Percentiles rank a stretch among this genome's conserved stretches.
phyloP scores from a whole-genome alignment of 2,113 vertebrate genomes.

The Coptodon rendalli region DNA sequence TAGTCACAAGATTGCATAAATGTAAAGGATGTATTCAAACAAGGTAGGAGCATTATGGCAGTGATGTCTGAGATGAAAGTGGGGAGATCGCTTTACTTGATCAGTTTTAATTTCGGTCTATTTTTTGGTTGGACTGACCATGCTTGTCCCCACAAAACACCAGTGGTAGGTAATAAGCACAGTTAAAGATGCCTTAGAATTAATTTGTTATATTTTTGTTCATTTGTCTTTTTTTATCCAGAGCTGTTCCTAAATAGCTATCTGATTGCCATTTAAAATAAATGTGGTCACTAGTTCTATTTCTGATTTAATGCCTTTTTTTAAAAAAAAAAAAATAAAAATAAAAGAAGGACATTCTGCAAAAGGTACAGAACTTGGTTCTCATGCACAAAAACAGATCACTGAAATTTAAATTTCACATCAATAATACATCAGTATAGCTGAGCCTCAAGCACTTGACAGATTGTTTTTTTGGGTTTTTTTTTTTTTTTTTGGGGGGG shows the following conservation, averaged over 20 bases:
- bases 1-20: too few species aligned
- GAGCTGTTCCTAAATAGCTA: neutral
- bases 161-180: too few species aligned
- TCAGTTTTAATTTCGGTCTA: too few species aligned
- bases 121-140: too few species aligned
- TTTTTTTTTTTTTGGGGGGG: neutral
- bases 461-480: neutral
- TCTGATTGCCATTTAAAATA: neutral
- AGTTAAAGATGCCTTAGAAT: neutral
- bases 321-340: neutral
- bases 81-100: too few species aligned
- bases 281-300: neutral
- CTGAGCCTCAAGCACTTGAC: neutral
- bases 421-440: constrained; percentile 2
- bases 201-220: neutral
- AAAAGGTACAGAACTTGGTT: neutral
- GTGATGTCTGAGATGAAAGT: too few species aligned
- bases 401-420: neutral
- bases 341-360: neutral
- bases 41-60: too few species aligned
- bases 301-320: neutral
- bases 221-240: neutral
- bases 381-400: neutral
- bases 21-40: too few species aligned
- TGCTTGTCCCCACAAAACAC: too few species aligned